phyloP scores from a whole-genome alignment of 2,888 invertebrate species.

The Troides oblongomaculatus region DNA sequence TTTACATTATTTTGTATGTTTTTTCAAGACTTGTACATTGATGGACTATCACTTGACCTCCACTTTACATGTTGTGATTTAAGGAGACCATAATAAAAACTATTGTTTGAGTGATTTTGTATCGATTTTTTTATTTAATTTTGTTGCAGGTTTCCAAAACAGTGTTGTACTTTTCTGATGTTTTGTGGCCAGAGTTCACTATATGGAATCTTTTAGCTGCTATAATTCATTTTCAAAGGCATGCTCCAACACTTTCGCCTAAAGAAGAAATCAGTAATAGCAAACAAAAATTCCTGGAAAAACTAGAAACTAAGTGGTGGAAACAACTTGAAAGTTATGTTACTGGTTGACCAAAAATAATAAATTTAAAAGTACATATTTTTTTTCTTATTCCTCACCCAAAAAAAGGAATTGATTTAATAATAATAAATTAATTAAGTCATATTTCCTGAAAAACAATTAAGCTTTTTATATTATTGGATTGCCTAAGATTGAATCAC shows the following conservation, averaged over 20 bases:
- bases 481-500: no score
- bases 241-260: constrained; percentile 47
- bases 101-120: not conserved
- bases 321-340: constrained; percentile 55
- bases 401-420: no score
- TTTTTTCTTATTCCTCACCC: no score
- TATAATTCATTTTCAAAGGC: constrained; percentile 91
- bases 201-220: constrained; percentile 94
- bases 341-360: constrained; percentile 37
- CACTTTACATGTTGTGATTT: no score
- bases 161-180: constrained; percentile 91
- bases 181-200: constrained; percentile 97
- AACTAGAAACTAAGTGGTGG: constrained; percentile 61
- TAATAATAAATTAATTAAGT: no score
- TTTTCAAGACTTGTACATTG: no score
- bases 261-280: constrained; percentile 39
- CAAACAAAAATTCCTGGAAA: constrained; percentile 62
- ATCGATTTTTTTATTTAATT: not conserved
- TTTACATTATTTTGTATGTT: no score
- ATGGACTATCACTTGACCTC: no score
- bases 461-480: no score
- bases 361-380: not conserved
- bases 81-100: no score
- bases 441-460: no score
- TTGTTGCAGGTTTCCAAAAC: constrained; percentile 84